Conservation (phyloP, 1,140 invertebrate genomes). For the Bradysia coprophila region DNA sequence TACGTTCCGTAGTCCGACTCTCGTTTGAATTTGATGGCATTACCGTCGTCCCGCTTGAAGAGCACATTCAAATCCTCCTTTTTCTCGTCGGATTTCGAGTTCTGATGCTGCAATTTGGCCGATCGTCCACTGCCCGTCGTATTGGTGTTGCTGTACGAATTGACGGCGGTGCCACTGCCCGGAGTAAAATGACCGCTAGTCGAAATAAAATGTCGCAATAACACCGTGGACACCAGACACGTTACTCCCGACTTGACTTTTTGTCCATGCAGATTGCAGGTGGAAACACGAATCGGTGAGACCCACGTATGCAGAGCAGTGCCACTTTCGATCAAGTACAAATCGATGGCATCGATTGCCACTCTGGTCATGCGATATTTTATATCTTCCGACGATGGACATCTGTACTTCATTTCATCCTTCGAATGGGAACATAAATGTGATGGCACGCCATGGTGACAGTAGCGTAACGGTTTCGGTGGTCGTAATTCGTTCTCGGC, state of each 20-base stretch:
- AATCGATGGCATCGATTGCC: constrained; percentile 76
- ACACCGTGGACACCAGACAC: constrained; percentile 62
- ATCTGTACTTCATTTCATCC: constrained; percentile 48
- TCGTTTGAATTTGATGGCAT: constrained; percentile 5
- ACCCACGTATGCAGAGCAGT: constrained; percentile 77
- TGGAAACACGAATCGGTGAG: constrained; percentile 69
- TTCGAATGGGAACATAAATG: constrained; percentile 55
- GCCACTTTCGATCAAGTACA: constrained; percentile 78
- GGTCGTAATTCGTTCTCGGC: constrained; percentile 74
- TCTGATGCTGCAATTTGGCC: constrained; percentile 20
- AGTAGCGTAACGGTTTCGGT: constrained; percentile 54
- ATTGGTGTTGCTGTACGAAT: constrained; percentile 30
- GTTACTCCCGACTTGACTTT: constrained; percentile 80
- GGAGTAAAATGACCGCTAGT: constrained; percentile 21
- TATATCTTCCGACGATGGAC: constrained; percentile 74
- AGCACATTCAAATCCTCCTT: constrained; percentile 6
- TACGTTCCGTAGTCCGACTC: constrained; percentile 1
- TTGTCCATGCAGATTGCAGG: constrained; percentile 85
- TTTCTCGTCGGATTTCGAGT: constrained; percentile 14
- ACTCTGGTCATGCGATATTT: constrained; percentile 90
- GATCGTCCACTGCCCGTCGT: constrained; percentile 33
- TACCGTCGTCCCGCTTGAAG: constrained; percentile 11
- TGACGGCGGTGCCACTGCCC: constrained; percentile 4
- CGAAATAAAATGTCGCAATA: constrained; percentile 49
- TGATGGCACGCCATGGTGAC: constrained; percentile 70